Evolutionary conservation across 2,888 invertebrate genomes (phyloP).

Genomic region (Dryobotodes eremita): DNA sequence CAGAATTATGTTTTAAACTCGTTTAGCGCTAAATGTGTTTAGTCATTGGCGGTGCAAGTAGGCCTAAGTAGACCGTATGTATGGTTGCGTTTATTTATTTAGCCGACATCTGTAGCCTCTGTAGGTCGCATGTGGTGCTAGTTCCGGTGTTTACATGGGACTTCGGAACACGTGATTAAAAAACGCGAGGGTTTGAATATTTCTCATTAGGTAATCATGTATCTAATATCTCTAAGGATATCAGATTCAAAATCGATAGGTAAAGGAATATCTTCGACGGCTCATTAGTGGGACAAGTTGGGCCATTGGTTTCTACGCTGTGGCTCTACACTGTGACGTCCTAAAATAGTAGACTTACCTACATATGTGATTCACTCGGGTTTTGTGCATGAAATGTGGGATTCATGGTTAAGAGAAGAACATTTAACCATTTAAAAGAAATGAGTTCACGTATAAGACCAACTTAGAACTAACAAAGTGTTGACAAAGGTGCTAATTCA

Average conservation of each 20-base stretch:
- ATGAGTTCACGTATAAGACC: too few species aligned
- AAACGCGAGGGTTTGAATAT: background rate
- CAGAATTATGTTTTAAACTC: too few species aligned
- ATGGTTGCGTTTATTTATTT: slow-evolving; percentile 12
- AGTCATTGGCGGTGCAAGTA: too few species aligned
- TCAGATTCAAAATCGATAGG: background rate
- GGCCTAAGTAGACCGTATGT: slow-evolving; percentile 1
- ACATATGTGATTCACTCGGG: too few species aligned
- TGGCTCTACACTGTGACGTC: too few species aligned
- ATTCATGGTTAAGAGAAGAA: too few species aligned
- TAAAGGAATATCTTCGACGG: background rate
- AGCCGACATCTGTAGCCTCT: slow-evolving; percentile 37
- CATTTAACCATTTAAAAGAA: too few species aligned
- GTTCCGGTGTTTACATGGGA: slow-evolving; percentile 37
- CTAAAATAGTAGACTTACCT: too few species aligned
- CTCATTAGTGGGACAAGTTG: background rate
- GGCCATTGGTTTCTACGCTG: background rate
- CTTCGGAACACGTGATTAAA: slow-evolving; percentile 18
- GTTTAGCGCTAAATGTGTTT: too few species aligned
- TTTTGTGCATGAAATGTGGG: too few species aligned
- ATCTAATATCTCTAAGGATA: background rate
- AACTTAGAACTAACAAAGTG: too few species aligned
- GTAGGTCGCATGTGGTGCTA: slow-evolving; percentile 42
- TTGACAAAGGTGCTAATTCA: too few species aligned
- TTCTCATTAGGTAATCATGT: background rate